These are phyloP conservation scores for Callocephalon fimbriatum DNA, from an alignment of 2,113 vertebrate species.

Conservation along the genomic window DNA sequence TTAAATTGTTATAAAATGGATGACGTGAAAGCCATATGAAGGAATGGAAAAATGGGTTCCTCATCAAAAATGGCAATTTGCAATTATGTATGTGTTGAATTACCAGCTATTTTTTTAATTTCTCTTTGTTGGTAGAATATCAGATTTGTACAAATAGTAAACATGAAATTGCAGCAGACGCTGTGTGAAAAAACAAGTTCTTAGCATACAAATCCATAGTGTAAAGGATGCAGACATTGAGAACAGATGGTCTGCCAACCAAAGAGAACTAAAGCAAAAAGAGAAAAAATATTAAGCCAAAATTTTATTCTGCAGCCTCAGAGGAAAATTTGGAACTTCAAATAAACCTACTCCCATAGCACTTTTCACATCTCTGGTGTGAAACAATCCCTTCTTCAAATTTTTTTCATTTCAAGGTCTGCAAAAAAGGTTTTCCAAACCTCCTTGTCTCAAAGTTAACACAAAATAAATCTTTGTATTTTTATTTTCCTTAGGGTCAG, in stretches of 20 bases:
- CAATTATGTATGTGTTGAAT: background rate
- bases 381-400: background rate
- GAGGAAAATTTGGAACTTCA: conserved; percentile 8
- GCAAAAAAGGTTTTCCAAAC: background rate
- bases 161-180: background rate
- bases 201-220: background rate
- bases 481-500: background rate
- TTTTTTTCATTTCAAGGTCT: background rate
- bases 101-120: background rate
- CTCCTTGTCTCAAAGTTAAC: background rate
- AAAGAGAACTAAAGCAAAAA: background rate
- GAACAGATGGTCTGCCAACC: conserved; percentile 35
- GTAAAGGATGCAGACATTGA: background rate
- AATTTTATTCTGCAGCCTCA: conserved; percentile 17
- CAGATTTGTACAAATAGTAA: background rate
- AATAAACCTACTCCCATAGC: background rate
- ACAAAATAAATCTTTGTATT: background rate
- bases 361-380: background rate
- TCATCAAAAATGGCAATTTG: background rate
- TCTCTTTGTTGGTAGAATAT: background rate
- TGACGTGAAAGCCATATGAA: background rate
- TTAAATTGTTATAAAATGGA: background rate
- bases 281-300: conserved; percentile 6
- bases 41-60: background rate
- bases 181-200: background rate